phyloP scores from a whole-genome alignment of 2,113 vertebrate genomes.

The Ursus arctos region DNA sequence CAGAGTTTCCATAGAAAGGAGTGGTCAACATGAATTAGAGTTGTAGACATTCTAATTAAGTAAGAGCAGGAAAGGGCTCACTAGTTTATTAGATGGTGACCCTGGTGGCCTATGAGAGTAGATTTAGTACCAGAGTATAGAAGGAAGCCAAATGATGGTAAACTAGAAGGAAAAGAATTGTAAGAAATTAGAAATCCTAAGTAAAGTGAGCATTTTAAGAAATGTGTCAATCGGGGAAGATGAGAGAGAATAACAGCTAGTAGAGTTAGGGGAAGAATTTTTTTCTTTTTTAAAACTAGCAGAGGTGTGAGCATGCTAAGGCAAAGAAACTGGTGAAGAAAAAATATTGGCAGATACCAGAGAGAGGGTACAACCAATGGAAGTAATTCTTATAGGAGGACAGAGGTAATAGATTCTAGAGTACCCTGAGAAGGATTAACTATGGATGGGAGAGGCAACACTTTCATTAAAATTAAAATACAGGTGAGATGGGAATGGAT shows the following conservation, averaged over 20 bases:
- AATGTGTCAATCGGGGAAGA: neutral
- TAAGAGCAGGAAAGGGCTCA: neutral
- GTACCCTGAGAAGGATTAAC: neutral
- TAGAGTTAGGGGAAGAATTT: neutral
- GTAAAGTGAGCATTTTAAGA: neutral
- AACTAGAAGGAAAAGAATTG: neutral
- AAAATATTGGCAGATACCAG: neutral
- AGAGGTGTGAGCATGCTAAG: neutral
- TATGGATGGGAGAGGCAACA: neutral
- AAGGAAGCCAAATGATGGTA: neutral
- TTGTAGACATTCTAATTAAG: constrained; percentile 6
- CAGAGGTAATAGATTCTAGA: neutral
- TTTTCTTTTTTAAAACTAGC: neutral
- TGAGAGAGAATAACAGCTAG: neutral
- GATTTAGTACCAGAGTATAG: neutral
- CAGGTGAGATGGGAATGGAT: neutral
- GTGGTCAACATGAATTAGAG: neutral
- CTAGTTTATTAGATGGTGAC: neutral
- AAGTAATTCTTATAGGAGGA: neutral
- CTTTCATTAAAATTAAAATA: constrained; percentile 8
- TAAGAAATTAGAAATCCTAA: neutral
- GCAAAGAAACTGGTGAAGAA: neutral
- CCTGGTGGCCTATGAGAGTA: neutral
- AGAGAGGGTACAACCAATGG: neutral
- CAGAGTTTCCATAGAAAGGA: neutral